Percentiles rank a stretch among this genome's conserved stretches.
Conservation (phyloP, 2,797 vertebrate species). For the Myotis planiceps region DNA sequence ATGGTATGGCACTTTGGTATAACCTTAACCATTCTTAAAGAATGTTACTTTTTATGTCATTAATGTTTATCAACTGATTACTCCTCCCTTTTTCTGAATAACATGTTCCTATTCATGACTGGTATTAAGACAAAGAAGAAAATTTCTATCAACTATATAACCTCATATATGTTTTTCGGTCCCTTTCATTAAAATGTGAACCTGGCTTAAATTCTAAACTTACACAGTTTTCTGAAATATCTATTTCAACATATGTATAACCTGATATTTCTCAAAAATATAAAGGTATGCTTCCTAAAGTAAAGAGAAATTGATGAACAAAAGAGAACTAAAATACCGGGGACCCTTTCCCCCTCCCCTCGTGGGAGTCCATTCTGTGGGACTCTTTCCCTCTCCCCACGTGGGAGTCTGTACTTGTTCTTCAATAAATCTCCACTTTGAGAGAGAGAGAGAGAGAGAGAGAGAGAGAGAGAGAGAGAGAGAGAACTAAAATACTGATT, state of each 20-base stretch:
- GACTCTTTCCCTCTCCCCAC: too few relatives aligned
- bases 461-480: too few relatives aligned
- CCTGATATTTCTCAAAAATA: neutral
- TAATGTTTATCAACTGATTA: neutral
- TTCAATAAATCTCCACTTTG: too few relatives aligned
- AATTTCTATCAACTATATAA: neutral
- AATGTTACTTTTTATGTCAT: neutral
- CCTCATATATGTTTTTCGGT: neutral
- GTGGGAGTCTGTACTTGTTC: too few relatives aligned
- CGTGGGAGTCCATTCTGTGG: too few relatives aligned
- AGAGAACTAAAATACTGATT: constrained; percentile 31
- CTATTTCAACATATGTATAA: neutral
- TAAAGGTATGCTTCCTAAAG: neutral
- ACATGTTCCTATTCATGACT: neutral
- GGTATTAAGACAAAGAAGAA: neutral
- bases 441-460: too few relatives aligned
- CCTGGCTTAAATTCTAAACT: neutral
- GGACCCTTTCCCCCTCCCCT: too few relatives aligned
- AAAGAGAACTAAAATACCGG: constrained; percentile 23
- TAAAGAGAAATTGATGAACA: constrained; percentile 15
- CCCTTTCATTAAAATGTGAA: neutral
- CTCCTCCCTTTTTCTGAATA: neutral
- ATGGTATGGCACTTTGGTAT: neutral
- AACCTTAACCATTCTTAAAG: neutral
- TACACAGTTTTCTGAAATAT: neutral